These are phyloP conservation scores for Scopus umbretta DNA, from an alignment of 2,113 vertebrate genomes.

Conservation along the genomic window DNA sequence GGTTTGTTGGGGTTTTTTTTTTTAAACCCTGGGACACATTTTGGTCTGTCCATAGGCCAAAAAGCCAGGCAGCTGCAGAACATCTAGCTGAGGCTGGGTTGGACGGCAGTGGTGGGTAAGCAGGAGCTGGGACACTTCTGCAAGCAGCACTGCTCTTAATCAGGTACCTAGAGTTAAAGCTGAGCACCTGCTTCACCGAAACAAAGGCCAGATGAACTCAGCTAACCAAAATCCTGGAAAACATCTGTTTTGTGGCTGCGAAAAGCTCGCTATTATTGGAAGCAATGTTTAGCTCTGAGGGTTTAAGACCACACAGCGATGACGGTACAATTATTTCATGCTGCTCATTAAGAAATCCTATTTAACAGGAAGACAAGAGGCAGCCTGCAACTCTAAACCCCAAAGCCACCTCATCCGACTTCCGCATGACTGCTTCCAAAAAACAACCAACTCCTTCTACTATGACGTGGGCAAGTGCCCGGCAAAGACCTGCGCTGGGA, in stretches of 20 bases:
- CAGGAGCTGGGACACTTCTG: neutral
- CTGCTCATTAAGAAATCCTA: conserved; percentile 20
- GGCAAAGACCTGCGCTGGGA: conserved; percentile 77
- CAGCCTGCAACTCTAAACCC: conserved; percentile 82
- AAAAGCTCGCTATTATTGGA: neutral
- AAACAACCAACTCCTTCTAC: conserved; percentile 85
- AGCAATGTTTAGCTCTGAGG: neutral
- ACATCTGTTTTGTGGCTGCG: neutral
- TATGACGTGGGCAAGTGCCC: conserved; percentile 90
- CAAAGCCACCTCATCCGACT: conserved; percentile 85
- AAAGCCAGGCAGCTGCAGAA: neutral
- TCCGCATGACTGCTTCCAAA: conserved; percentile 93
- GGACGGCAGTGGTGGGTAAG: neutral
- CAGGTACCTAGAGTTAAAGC: neutral
- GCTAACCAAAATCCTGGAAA: neutral
- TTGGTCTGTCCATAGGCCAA: neutral
- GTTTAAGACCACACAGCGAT: neutral
- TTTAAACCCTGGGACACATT: neutral
- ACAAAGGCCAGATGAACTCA: neutral
- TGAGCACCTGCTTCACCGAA: neutral
- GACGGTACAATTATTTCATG: neutral
- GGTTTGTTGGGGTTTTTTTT: neutral
- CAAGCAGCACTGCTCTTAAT: neutral
- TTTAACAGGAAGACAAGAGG: conserved; percentile 75
- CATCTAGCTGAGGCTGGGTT: neutral